Evolutionary conservation across 2,113 vertebrate genomes (phyloP), one percentile per base, ranked within the genome.

Genomic region (Mixornis gularis): DNA sequence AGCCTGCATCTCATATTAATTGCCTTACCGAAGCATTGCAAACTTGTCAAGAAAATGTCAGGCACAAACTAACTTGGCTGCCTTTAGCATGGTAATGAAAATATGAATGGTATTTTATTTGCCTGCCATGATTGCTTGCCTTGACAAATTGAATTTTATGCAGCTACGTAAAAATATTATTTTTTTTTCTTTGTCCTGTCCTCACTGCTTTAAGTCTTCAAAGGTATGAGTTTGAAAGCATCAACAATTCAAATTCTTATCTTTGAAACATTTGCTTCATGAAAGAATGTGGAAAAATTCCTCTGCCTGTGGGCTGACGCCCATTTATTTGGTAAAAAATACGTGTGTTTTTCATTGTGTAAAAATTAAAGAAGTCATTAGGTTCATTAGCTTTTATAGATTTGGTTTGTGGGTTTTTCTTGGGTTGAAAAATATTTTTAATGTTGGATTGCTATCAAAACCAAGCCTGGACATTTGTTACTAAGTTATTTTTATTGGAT

Each of bases 11-110:
- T 95, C 71, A 2, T 91, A 36, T 94, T 92, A 92, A 82, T 90
- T 95, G 93, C 87, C 95, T 96, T 95, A 94, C 49, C 0, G 18
- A 95, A 95, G 89, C 96, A 89, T 92, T 95, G 89, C 94, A 79
- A 82, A 82, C 85, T 84, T 95, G 66, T 95, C 94, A 92, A 91
- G 93, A 95, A 95, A 96, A 92, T 77, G 77, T 60, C 78, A 80
- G 89, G 59, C 81, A 55, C 60, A 68, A 85, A 93, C 69, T 59
- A 76, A 40, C 70, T 89, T 82, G 83, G 65, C 79, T 90, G 59
- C 79, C 63, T 89, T 92, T 65, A 83, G 72, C 65, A 30, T 73
- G 68, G 69, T 79, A 87, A 93, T 92, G 68, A 87, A 95, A 91
- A 91, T 66, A 58, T n/a, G 58, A 89, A 93, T 48, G 84, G 69